Base-by-base conservation (phyloP, 1,140 invertebrate genomes). In the Armadillidium nasatum region DNA sequence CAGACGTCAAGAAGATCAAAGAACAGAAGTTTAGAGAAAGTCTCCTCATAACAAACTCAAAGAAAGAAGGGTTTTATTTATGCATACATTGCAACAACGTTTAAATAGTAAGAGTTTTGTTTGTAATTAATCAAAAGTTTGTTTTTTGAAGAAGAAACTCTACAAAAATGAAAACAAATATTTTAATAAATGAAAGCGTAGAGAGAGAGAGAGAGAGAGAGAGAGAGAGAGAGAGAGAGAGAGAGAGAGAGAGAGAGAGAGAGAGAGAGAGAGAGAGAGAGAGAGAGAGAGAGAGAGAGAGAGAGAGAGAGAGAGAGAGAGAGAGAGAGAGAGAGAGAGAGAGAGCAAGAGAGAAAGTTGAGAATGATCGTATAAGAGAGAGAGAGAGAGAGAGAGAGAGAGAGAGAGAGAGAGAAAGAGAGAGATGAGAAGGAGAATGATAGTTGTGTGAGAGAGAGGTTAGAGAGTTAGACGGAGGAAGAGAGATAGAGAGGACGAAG, bases 171-270 rank as follows among this genome's bases (percentile, higher is more conserved):
- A 19, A 60, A 60, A 15, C 50, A 60, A 60, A 19, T 15, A 15
- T 60, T 60, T 60, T 60, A 60, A 60, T 2, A 60, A 13, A 4
- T 60, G 7, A 60, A 13, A 60, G 11, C 15, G 46, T 10, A 15
- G 50, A 19, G 19, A 60, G 50, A 60, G 50, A 60, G 50, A 60
- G 50, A 60, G 50, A 60, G 50, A 60, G 50, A 60, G 50, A 60
- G 50, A 60, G 50, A 60, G 50, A 60, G 50, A 60, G 50, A 33
- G 71, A 72, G 71, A 44, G 19, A 15, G 50, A 60, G 19, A 60
- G 19, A 15, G 19, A 15, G 11, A 60, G 11, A 60, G 11, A 60
- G 50, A 19, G 19, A 60, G 50, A 19, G 7, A 60, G 11, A 13
- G 9, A 50, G 15, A 50, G 15, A 10, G 46, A 9, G 15, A 33